phyloP scores from a whole-genome alignment of 2,888 invertebrate species.

The Orchesellides sinensis region DNA sequence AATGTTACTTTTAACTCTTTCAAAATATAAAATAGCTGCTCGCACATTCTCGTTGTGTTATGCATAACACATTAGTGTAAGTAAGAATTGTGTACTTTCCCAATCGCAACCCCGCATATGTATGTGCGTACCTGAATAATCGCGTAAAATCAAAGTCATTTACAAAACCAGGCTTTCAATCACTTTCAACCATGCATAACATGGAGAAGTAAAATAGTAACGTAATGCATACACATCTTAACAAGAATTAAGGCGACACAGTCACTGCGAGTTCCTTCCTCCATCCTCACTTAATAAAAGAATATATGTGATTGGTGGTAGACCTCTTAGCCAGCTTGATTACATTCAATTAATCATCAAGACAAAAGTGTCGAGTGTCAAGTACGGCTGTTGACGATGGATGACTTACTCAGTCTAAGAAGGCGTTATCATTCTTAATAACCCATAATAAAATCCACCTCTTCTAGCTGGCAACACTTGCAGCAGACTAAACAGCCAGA shows the following conservation, averaged over 20 bases:
- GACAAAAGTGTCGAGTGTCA: conserved; percentile 36
- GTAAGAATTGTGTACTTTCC: too few species aligned
- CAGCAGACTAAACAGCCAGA: neutral
- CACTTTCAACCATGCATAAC: neutral
- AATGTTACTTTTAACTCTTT: too few species aligned
- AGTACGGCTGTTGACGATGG: conserved; percentile 19
- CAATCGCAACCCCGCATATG: too few species aligned
- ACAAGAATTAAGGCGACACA: conserved; percentile 9
- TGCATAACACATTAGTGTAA: too few species aligned
- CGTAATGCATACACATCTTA: neutral
- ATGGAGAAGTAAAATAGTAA: neutral
- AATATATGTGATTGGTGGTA: conserved; percentile 13
- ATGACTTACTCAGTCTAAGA: conserved; percentile 6
- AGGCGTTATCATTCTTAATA: conserved; percentile 51
- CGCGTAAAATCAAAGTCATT: too few species aligned
- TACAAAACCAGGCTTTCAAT: too few species aligned
- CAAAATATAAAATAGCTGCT: too few species aligned
- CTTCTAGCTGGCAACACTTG: conserved; percentile 1
- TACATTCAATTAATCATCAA: conserved; percentile 48
- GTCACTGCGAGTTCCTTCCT: conserved; percentile 10
- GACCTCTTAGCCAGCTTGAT: conserved; percentile 16
- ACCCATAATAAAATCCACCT: conserved; percentile 54
- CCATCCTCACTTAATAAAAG: neutral
- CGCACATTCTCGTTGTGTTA: too few species aligned
- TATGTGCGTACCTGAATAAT: too few species aligned